phyloP scores from a whole-genome alignment of 2,888 invertebrate species.

The Andrena praecox region DNA sequence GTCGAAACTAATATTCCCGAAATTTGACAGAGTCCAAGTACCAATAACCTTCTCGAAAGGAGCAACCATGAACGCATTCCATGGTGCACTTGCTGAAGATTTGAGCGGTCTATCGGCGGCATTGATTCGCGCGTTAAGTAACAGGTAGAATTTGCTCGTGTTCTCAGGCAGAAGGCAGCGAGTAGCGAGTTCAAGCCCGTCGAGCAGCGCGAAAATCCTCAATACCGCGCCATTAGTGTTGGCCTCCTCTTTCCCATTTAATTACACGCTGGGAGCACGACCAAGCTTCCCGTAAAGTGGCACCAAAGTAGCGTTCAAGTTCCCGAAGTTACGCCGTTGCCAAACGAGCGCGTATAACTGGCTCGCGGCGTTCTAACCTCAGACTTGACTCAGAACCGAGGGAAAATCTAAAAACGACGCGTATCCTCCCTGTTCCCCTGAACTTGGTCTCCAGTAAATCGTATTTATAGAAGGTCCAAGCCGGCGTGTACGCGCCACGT shows the following conservation, averaged over 20 bases:
- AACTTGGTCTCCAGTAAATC: conserved; percentile 78
- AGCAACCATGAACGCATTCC: background rate
- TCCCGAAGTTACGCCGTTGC: conserved; percentile 31
- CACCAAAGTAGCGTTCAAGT: conserved; percentile 43
- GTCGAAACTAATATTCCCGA: background rate
- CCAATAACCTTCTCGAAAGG: background rate
- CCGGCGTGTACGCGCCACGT: conserved; percentile 59
- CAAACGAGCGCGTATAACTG: conserved; percentile 45
- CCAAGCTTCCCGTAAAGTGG: conserved; percentile 69
- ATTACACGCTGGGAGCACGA: conserved; percentile 80
- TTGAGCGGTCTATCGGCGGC: background rate
- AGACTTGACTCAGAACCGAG: conserved; percentile 57
- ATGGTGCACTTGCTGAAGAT: background rate
- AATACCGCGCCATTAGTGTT: conserved; percentile 71
- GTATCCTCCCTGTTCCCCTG: conserved; percentile 77
- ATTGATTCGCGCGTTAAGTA: too few species aligned
- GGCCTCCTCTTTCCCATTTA: conserved; percentile 75
- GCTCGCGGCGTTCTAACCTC: conserved; percentile 41
- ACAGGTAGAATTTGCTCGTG: too few species aligned
- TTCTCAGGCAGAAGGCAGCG: background rate
- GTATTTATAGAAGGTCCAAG: conserved; percentile 77
- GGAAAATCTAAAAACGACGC: conserved; percentile 78
- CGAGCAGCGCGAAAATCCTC: conserved; percentile 60
- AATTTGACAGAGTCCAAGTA: background rate
- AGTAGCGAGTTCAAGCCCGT: conserved; percentile 1